phyloP scores from a whole-genome alignment of 2,888 invertebrate species.

The Allacma fusca region DNA sequence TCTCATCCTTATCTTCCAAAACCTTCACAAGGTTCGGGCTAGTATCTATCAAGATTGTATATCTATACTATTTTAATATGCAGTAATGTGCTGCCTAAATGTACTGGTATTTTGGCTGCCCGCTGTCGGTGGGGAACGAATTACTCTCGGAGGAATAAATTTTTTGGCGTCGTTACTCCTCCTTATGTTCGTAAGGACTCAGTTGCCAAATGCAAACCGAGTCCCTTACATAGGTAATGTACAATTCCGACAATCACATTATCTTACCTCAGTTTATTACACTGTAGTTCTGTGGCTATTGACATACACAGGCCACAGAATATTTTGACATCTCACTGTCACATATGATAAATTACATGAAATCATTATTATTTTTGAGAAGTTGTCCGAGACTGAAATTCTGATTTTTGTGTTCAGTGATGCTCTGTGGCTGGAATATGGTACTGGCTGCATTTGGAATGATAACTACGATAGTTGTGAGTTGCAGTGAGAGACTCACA shows the following conservation, averaged over 20 bases:
- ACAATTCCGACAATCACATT: background rate
- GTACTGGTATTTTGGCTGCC: slow-evolving; percentile 73
- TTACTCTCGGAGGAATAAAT: slow-evolving; percentile 70
- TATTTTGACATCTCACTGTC: too few relatives aligned
- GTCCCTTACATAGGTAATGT: slow-evolving; percentile 55
- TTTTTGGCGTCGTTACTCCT: slow-evolving; percentile 71
- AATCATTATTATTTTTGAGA: too few relatives aligned
- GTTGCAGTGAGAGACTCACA: background rate
- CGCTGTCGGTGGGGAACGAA: slow-evolving; percentile 73
- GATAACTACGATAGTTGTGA: slow-evolving; percentile 46
- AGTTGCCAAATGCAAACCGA: slow-evolving; percentile 57
- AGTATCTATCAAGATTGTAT: too few relatives aligned
- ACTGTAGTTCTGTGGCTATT: too few relatives aligned
- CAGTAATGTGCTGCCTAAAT: slow-evolving; percentile 71
- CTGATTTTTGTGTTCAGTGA: slow-evolving; percentile 48
- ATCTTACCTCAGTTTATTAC: too few relatives aligned
- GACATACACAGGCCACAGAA: too few relatives aligned
- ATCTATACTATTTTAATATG: slow-evolving; percentile 58
- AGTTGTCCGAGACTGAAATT: too few relatives aligned
- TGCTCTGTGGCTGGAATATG: slow-evolving; percentile 58
- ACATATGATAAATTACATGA: too few relatives aligned
- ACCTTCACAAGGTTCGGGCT: too few relatives aligned
- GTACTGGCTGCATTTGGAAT: slow-evolving; percentile 53
- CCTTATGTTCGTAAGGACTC: slow-evolving; percentile 70
- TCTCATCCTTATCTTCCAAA: too few relatives aligned